Base-by-base conservation (phyloP, 2,888 invertebrate species). In the Ormyrus nitidulus region DNA sequence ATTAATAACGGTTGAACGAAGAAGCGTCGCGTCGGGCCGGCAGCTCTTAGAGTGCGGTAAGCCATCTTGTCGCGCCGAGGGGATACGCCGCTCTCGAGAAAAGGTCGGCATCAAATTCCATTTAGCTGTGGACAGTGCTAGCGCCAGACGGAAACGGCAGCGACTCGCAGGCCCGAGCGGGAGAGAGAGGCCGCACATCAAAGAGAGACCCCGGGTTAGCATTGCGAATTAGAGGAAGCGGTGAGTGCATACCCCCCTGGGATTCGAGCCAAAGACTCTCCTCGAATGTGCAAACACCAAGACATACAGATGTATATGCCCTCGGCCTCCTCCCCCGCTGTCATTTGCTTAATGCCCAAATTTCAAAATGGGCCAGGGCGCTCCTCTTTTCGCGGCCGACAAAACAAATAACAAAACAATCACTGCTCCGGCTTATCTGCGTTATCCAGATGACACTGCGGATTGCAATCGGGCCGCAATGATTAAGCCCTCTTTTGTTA, bases 1-100 rank as follows among this genome's bases (percentile, higher is more conserved):
- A 88, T 88, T 88, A 87, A 88, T 88, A 87, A 87, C 83, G 84
- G 85, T 86, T 86, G 86, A 88, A 85, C 84, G 84, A 84, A 34
- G 34, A 83, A 83, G 85, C 83, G 83, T 64, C n/a, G n/a, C 53
- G 44, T n/a, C 6, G 44, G 49, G 5, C 49, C 49, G 8, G 9
- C 13, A 49, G 59, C 61, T 53, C 61, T 62, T 66, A 61, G 75
- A 13, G 61, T 72, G 80, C 76, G 75, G 83, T 81, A 80, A 78
- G 83, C 66, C 82, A 81, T 77, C 82, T 82, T 81, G 82, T 77
- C 73, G 78, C 70, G 81, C 59, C 54, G 74, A 73, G 72, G 58
- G 77, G 73, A 65, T 44, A 4, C 34, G 34, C 34, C n/a, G 11
- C 72, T 65, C 72, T 13, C 53, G 69, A 53, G 56, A 56, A 74